A percentile compares a stretch with the other conserved stretches of the same genome.
These are phyloP conservation scores for Eumacrocentrus americanus DNA, from an alignment of 2,888 invertebrate genomes.

Conservation along the genomic window DNA sequence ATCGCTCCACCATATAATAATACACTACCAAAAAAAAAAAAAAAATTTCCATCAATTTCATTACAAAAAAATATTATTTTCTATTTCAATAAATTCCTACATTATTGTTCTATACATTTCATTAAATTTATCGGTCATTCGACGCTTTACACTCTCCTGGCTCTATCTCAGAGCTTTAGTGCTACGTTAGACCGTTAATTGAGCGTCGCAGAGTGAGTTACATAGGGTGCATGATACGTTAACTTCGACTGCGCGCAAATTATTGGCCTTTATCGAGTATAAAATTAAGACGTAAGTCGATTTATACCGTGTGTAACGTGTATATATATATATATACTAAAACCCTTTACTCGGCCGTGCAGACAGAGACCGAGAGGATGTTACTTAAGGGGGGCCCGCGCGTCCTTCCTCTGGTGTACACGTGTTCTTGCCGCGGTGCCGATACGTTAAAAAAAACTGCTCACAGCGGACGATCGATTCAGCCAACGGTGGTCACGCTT, in stretches of 20 bases:
- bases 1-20: slow-evolving; percentile 28
- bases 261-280: slow-evolving; percentile 54
- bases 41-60: too few species aligned
- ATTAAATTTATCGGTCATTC: neutral
- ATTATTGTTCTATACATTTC: too few species aligned
- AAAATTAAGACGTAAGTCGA: slow-evolving; percentile 53
- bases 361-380: neutral
- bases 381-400: slow-evolving; percentile 2
- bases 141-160: neutral
- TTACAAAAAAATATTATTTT: too few species aligned
- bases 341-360: neutral
- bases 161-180: neutral
- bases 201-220: neutral
- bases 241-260: slow-evolving; percentile 38
- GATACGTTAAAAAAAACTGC: slow-evolving; percentile 21
- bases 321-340: too few species aligned
- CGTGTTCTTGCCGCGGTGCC: slow-evolving; percentile 19
- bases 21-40: neutral
- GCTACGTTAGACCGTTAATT: slow-evolving; percentile 1
- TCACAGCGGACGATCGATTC: too few species aligned
- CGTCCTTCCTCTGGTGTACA: slow-evolving; percentile 12
- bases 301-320: slow-evolving; percentile 12
- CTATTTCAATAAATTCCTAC: too few species aligned
- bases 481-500: slow-evolving; percentile 22
- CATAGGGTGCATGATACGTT: neutral